Conservation (phyloP, 2,113 vertebrate genomes). For the Dasypus novemcinctus region DNA sequence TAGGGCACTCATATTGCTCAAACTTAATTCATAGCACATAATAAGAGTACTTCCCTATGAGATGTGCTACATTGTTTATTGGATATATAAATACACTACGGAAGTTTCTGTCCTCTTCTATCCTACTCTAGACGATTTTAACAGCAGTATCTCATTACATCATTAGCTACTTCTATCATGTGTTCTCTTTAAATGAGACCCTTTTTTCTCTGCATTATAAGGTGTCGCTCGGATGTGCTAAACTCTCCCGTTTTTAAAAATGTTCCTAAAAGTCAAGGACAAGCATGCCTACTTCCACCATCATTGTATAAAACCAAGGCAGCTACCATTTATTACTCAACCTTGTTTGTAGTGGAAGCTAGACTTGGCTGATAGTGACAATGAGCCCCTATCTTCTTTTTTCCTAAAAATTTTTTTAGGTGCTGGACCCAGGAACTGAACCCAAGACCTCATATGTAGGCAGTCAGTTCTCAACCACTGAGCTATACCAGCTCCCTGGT, state of each 20-base stretch:
- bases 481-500: no score
- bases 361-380: background rate
- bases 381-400: background rate
- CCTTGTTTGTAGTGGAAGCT: slow-evolving; percentile 31
- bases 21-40: background rate
- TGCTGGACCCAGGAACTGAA: no score
- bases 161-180: background rate
- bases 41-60: background rate
- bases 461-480: no score
- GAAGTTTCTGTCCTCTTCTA: background rate
- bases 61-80: background rate
- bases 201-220: background rate
- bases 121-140: background rate
- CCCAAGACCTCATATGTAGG: no score
- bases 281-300: slow-evolving; percentile 27
- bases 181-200: slow-evolving; percentile 7
- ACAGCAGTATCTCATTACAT: background rate
- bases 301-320: background rate
- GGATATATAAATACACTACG: background rate
- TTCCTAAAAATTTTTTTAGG: no score
- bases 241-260: background rate
- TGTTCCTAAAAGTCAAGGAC: slow-evolving; percentile 2
- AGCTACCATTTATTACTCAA: background rate
- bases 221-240: background rate
- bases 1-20: background rate